Base-by-base conservation (phyloP, 2,797 vertebrate genomes). In the Paedocypris micromegethes region DNA sequence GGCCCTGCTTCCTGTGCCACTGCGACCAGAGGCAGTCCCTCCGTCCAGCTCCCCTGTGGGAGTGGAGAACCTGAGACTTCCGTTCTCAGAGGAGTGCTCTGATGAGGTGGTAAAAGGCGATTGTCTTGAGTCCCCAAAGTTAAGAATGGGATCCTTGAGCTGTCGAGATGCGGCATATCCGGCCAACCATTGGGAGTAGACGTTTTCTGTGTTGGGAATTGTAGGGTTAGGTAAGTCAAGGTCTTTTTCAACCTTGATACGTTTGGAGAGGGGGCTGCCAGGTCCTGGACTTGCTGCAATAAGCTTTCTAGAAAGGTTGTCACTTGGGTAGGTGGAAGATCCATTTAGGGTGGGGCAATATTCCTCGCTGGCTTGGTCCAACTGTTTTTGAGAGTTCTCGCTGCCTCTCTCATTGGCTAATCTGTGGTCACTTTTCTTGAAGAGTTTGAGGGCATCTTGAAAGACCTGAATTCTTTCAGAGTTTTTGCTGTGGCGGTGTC, bases 221-320 rank as follows among this genome's bases (percentile, higher is more conserved):
- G 95, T 92, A 53, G 93, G 87, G 0, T 92, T 90, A 6, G 93
- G 91, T 70, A 95, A 88, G 74, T 97, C 95, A 40, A 95, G 90
- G 87, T 98, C 95, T 85, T 96, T 97, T 89, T 98, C 95, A 73
- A 97, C 91, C 88, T 98, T 98, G 84, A 98, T 98, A 82, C 95
- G 94, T 83, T 98, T 98, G 81, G 94, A 92, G 84, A 97, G 90
- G 72, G 94, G 94, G 83, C 94, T 97, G 80, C 95, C 86, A 72
- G 93, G 92, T 80, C 88, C 92, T 42, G 95, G 95, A 78, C 95
- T 97, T 81, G 91, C 80, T 77, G 92, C 86, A 78, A 94, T 86
- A 80, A 95, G 89, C 89, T 98, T 97, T 84, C 92, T 92, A 78
- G 94, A 93, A 72, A 95, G 80, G 82, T 87, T 88, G 68, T 97